These are phyloP conservation scores for Nipponacmea schrenckii DNA, from an alignment of 2,888 invertebrate genomes.

Conservation along the genomic window DNA sequence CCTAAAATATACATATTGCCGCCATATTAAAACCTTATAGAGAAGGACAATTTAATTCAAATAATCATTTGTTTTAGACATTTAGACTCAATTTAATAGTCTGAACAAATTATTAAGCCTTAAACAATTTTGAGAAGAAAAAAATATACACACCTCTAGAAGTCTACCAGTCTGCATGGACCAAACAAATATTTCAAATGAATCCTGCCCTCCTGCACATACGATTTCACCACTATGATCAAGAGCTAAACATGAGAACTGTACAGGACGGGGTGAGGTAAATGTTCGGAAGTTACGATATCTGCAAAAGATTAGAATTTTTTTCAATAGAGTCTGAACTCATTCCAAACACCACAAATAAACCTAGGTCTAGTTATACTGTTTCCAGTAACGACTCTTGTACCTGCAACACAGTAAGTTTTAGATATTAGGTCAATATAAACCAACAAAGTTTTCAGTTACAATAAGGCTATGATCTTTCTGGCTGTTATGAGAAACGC, in stretches of 20 bases:
- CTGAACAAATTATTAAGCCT: background rate
- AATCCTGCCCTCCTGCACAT: slow-evolving; percentile 93
- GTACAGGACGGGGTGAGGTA: slow-evolving; percentile 89
- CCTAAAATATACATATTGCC: slow-evolving; percentile 41
- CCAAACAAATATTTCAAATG: slow-evolving; percentile 96
- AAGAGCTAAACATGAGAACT: slow-evolving; percentile 89
- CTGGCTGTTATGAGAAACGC: no score
- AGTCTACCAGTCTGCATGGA: slow-evolving; percentile 91
- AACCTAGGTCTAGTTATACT: background rate
- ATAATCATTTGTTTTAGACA: no score
- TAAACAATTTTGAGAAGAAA: no score
- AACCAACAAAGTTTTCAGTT: no score
- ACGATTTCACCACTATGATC: slow-evolving; percentile 92
- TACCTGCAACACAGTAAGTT: background rate
- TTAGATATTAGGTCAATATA: no score
- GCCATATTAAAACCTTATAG: no score
- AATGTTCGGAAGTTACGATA: slow-evolving; percentile 98
- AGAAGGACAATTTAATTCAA: no score
- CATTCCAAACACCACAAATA: background rate
- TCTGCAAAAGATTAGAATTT: slow-evolving; percentile 70
- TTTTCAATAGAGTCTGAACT: background rate
- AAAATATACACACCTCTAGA: slow-evolving; percentile 76
- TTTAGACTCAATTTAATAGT: background rate
- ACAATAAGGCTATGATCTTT: no score
- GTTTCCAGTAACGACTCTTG: background rate